Evolutionary conservation across 2,113 vertebrate species (phyloP).

Genomic region (Anarrhichthys ocellatus): DNA sequence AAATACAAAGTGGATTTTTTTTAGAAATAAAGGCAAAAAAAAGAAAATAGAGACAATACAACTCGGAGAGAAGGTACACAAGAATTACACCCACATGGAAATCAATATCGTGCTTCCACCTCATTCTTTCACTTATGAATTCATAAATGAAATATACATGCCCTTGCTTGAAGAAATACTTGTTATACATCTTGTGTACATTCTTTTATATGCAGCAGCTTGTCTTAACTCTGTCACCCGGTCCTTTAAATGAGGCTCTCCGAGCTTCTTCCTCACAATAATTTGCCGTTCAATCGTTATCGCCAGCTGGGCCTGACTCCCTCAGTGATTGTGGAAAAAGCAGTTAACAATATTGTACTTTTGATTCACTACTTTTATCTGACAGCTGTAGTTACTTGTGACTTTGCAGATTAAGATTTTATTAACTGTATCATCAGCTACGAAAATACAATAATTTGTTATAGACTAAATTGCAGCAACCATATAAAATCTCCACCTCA

Average conservation of each 20-base stretch:
- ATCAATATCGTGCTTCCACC: slow-evolving; percentile 16
- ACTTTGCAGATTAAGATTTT: background rate
- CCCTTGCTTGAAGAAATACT: background rate
- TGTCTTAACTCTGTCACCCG: background rate
- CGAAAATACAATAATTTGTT: background rate
- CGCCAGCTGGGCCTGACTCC: background rate
- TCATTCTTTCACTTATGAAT: background rate
- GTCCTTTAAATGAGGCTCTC: background rate
- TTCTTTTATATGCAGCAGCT: background rate
- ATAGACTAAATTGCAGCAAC: background rate
- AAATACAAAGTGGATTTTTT: background rate
- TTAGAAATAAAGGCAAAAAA: background rate
- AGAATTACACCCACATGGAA: slow-evolving; percentile 14
- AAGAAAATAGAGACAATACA: slow-evolving; percentile 1
- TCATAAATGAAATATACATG: background rate
- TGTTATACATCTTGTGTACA: background rate
- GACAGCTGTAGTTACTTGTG: background rate
- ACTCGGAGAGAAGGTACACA: background rate
- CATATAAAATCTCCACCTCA: background rate
- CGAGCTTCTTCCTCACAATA: background rate
- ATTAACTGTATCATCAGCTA: background rate
- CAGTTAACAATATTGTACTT: background rate
- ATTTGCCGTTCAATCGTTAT: background rate
- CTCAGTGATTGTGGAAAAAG: background rate
- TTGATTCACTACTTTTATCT: background rate